phyloP scores from a whole-genome alignment of 1,140 invertebrate species.

The Lithobius niger region DNA sequence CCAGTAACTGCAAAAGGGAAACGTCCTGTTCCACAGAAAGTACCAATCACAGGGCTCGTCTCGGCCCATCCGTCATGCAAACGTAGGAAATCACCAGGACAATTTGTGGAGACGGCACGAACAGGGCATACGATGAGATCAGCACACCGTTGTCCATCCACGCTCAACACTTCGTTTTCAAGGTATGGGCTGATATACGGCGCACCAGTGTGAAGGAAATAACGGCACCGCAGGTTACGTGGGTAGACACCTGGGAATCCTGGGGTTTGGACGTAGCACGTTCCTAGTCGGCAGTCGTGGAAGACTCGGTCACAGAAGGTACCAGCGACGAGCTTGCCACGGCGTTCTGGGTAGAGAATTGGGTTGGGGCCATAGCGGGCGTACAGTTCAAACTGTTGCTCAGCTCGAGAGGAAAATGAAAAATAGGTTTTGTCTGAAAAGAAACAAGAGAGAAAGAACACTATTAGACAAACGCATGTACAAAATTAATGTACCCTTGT shows the following conservation, averaged over 20 bases:
- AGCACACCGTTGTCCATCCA: constrained; percentile 82
- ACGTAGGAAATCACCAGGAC: constrained; percentile 74
- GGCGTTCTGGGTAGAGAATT: constrained; percentile 73
- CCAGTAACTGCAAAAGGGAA: constrained; percentile 88
- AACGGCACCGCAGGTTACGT: constrained; percentile 73
- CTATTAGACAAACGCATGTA: not conserved
- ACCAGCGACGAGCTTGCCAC: constrained; percentile 67
- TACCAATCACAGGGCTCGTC: constrained; percentile 68
- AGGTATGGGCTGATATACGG: constrained; percentile 56
- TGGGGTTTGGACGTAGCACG: constrained; percentile 82
- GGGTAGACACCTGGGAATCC: constrained; percentile 85
- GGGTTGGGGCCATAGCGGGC: constrained; percentile 80
- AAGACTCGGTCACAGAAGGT: constrained; percentile 56
- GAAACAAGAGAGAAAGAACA: constrained; percentile 2
- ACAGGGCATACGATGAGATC: constrained; percentile 90
- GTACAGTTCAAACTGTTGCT: constrained; percentile 29
- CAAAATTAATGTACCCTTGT: not conserved
- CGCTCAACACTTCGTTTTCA: constrained; percentile 84
- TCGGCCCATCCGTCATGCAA: constrained; percentile 84
- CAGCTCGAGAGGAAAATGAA: constrained; percentile 60
- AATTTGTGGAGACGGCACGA: constrained; percentile 61
- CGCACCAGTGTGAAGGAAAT: constrained; percentile 70
- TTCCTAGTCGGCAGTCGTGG: constrained; percentile 60
- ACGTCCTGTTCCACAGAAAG: constrained; percentile 84
- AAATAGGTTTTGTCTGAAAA: constrained; percentile 68